Base-by-base conservation (phyloP, 2,113 vertebrate genomes). In the Edolisoma coerulescens region DNA sequence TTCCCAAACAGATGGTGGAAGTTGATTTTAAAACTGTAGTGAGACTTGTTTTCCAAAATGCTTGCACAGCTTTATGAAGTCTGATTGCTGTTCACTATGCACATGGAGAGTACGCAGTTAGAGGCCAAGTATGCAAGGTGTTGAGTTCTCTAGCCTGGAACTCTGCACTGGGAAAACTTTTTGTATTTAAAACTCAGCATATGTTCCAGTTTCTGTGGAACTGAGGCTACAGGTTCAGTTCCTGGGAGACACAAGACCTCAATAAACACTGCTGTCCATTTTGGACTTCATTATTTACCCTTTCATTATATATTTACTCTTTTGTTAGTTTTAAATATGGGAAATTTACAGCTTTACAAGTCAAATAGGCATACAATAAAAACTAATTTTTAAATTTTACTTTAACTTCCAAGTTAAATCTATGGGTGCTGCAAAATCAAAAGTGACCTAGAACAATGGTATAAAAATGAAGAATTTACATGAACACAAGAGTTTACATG, bases 1-100 rank as follows among this genome's bases (percentile, higher is more conserved):
- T 90, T 90, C 84, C 91, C 87, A 73, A 91, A 94, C 97, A 98
- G 97, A 98, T 98, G 97, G 97, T 95, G 28, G 85, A 96, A 93
- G 86, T 69, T 84, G 95, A 67, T 96, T 98, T 97, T 96, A 90
- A 88, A 95, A 97, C 68, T 95, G 87, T 45, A 96, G 53, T 42
- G 83, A 94, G 93, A 96, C 32, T 91, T 90, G 73, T 96, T 97
- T 96, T 96, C 91, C 92, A 96, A 93, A 96, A 95, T 81, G 68
- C 88, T 96, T 97, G 91, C 93, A 83, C 70, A 97, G 76, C 56
- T 92, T 84, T 84, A 65, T 78, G 86, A 88, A 95, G 87, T 73
- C 81, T 96, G 87, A 94, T 96, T 10, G 22, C 87, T 87, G 78
- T 71, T 97, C 87, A 41, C 32, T 52, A 90, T 35, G 76, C 91